Percentiles rank a stretch among this genome's conserved stretches.
Evolutionary conservation across 37 sponge, comb jelly and placozoan genomes (phyloP).

Genomic region (Haliclona indistincta): DNA sequence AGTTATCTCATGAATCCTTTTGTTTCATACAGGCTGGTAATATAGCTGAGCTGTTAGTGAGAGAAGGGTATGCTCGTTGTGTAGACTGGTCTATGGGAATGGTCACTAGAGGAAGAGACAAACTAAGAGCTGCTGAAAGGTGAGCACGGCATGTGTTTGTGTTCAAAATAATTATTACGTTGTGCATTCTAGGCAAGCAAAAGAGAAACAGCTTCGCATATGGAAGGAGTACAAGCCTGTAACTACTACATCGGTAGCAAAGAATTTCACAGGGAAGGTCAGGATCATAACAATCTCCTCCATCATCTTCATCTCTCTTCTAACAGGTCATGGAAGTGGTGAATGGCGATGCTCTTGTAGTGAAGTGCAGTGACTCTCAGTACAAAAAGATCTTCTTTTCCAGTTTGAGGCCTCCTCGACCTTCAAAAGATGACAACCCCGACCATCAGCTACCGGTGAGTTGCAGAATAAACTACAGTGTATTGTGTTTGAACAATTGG

Average conservation of each 20-base stretch:
- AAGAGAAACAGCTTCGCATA: slow-evolving; percentile 59
- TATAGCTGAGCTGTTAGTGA: slow-evolving; percentile 90
- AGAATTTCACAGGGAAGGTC: slow-evolving; percentile 65
- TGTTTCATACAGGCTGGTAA: slow-evolving; percentile 78
- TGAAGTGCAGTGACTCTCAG: slow-evolving; percentile 64
- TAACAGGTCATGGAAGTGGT: slow-evolving; percentile 86
- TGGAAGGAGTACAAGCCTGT: slow-evolving; percentile 66
- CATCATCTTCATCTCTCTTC: not conserved
- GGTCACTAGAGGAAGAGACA: slow-evolving; percentile 71
- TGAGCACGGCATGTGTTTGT: not conserved
- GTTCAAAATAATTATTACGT: not conserved
- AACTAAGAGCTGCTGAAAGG: slow-evolving; percentile 85
- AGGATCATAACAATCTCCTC: not conserved
- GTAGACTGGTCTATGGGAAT: slow-evolving; percentile 97
- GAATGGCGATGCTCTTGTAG: slow-evolving; percentile 83
- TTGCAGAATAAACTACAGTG: too few relatives aligned
- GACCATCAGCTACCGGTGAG: too few relatives aligned
- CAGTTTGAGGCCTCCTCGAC: slow-evolving; percentile 89
- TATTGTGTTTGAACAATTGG: too few relatives aligned
- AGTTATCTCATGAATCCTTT: too few relatives aligned
- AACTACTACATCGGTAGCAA: slow-evolving; percentile 15
- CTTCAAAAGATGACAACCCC: not conserved
- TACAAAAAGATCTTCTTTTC: slow-evolving; percentile 91
- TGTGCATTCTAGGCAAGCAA: slow-evolving; percentile 54
- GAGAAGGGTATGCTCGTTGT: slow-evolving; percentile 92